Percentiles rank a stretch among this genome's conserved stretches.
These are phyloP conservation scores for Drosophila baimaii DNA, from an alignment of 1,140 invertebrate species.

Conservation along the genomic window DNA sequence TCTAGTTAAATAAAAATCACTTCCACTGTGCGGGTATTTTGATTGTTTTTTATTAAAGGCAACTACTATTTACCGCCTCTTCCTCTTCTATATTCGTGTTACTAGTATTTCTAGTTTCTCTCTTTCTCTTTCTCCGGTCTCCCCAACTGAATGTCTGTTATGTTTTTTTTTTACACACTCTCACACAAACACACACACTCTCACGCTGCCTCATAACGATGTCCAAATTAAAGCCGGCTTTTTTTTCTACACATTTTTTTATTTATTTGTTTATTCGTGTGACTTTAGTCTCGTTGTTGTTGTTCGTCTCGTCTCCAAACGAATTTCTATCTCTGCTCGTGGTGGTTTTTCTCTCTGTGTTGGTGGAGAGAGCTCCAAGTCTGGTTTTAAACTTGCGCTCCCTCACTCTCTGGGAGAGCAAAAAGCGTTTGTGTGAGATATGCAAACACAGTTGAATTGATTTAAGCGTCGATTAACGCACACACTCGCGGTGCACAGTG, in stretches of 20 bases:
- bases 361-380: conserved; percentile 54
- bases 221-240: conserved; percentile 76
- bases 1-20: background rate
- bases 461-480: conserved; percentile 78
- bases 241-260: conserved; percentile 61
- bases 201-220: conserved; percentile 21
- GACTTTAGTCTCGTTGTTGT: conserved; percentile 28
- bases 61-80: conserved; percentile 30
- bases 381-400: conserved; percentile 48
- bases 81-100: conserved; percentile 25
- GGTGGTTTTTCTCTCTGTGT: conserved; percentile 7
- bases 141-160: conserved; percentile 24
- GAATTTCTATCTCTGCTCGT: conserved; percentile 47
- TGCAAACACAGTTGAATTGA: conserved; percentile 79
- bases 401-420: conserved; percentile 3
- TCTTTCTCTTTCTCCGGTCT: conserved; percentile 50
- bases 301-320: conserved; percentile 42
- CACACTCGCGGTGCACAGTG: conserved; percentile 30
- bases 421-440: conserved; percentile 44
- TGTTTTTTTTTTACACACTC: conserved; percentile 20
- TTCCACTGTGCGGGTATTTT: conserved; percentile 37
- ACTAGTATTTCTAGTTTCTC: conserved; percentile 52
- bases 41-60: conserved; percentile 47
- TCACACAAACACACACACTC: conserved; percentile 13
- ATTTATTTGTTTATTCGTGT: conserved; percentile 76